A percentile compares a stretch with the other conserved stretches of the same genome.
phyloP scores from a whole-genome alignment of 2,797 vertebrate species.

The Phrynocephalus vlangalii region DNA sequence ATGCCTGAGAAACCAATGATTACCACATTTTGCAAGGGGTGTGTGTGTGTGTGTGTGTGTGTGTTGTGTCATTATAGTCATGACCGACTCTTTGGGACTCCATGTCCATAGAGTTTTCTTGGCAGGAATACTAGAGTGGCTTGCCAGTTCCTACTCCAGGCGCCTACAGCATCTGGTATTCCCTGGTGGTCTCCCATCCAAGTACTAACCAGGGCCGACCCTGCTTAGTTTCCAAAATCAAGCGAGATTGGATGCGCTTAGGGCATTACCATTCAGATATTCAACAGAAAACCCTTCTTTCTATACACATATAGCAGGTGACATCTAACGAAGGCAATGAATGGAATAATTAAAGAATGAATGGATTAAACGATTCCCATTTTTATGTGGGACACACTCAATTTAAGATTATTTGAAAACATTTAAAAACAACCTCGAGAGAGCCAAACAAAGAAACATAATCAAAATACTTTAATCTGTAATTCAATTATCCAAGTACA shows the following conservation, averaged over 20 bases:
- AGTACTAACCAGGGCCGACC: too few species aligned
- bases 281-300: neutral
- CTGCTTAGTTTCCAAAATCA: too few species aligned
- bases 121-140: too few species aligned
- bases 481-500: neutral
- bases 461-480: neutral
- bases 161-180: too few species aligned
- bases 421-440: neutral
- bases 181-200: too few species aligned
- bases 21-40: neutral
- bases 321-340: neutral
- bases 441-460: neutral
- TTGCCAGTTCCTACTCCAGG: too few species aligned
- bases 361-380: neutral
- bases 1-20: neutral
- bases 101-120: too few species aligned
- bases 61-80: too few species aligned
- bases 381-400: neutral
- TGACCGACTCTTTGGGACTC: too few species aligned
- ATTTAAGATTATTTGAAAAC: neutral
- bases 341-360: neutral
- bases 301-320: too few species aligned
- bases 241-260: too few species aligned
- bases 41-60: too few species aligned
- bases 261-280: neutral